Conservation (phyloP, 1,140 invertebrate genomes). For the Hestina assimilis region DNA sequence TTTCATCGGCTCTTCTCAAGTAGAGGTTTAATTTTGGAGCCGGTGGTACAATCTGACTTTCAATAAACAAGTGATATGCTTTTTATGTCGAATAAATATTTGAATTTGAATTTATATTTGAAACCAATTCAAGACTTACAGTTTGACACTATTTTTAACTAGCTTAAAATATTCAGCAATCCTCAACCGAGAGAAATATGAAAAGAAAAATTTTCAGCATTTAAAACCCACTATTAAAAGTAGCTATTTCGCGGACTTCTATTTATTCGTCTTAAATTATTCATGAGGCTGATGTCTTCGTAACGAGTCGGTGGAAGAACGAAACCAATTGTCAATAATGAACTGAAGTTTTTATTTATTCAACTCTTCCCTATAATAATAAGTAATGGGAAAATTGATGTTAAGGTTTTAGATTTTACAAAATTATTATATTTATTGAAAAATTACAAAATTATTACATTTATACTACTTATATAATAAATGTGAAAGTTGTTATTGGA, state of each 20-base stretch:
- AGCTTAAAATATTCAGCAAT: conserved; percentile 50
- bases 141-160: conserved; percentile 14
- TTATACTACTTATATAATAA: too few species aligned
- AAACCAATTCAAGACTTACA: conserved; percentile 1
- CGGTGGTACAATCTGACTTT: too few species aligned
- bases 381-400: too few species aligned
- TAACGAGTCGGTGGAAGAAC: conserved; percentile 65
- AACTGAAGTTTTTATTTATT: conserved; percentile 51
- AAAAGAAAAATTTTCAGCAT: conserved; percentile 55
- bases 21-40: too few species aligned
- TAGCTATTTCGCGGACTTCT: conserved; percentile 56
- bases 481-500: too few species aligned
- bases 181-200: conserved; percentile 40
- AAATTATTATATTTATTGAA: too few species aligned
- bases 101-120: too few species aligned
- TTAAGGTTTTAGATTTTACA: too few species aligned
- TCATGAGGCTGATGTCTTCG: conserved; percentile 62
- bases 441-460: too few species aligned
- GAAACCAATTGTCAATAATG: conserved; percentile 64
- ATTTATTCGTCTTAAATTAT: conserved; percentile 69
- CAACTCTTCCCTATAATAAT: conserved; percentile 27
- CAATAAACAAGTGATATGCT: too few species aligned
- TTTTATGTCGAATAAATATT: too few species aligned
- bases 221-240: conserved; percentile 55
- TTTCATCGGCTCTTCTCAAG: too few species aligned